Base-by-base conservation (phyloP, 2,797 vertebrate genomes). In the Poecilia velifera region DNA sequence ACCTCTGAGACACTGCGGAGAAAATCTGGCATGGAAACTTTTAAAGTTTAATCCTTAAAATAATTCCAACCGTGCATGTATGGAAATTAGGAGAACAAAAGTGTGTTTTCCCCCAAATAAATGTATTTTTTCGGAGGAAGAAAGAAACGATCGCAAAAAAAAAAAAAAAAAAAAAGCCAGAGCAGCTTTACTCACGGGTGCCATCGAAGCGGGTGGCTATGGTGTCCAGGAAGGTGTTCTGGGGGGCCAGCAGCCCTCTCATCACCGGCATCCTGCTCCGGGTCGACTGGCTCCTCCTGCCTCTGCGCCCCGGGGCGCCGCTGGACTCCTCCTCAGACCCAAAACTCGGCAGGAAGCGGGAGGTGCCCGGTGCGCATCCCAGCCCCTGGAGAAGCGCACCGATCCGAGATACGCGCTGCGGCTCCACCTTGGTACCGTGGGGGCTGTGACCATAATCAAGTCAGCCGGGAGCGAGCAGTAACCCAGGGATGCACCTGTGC, bases 181-280 rank as follows among this genome's bases (percentile, higher is more conserved):
- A 51, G 49, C 49, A 22, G 49, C 49, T 51, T 55, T 55, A 99
- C 98, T 99, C 96, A 99, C 98, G 98, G 92, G 98, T 99, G 94
- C 98, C 98, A 95, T 99, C 98, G 96, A 99, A 99, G 66, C 98
- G 97, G 84, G 98, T 99, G 81, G 98, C 98, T 91, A 99, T 99
- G 78, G 98, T 99, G 94, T 99, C 98, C 90, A 99, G 94, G 95
- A 99, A 99, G 89, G 98, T 99, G 96, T 99, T 99, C 91, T 99
- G 98, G 41, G 98, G 98, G 84, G 98, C 98, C 94, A 99, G 91
- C 95, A 99, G 97, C 97, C 98, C 98, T 82, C 99, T 99, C 98
- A 99, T 99, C 90, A 99, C 98, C 95, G 98, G 98, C 98, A 99
- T 99, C 96, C 97, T 96, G 94, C 91, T 84, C 71, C 77, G 88